phyloP scores from a whole-genome alignment of 2,113 vertebrate genomes.

The Cottus gobio region DNA sequence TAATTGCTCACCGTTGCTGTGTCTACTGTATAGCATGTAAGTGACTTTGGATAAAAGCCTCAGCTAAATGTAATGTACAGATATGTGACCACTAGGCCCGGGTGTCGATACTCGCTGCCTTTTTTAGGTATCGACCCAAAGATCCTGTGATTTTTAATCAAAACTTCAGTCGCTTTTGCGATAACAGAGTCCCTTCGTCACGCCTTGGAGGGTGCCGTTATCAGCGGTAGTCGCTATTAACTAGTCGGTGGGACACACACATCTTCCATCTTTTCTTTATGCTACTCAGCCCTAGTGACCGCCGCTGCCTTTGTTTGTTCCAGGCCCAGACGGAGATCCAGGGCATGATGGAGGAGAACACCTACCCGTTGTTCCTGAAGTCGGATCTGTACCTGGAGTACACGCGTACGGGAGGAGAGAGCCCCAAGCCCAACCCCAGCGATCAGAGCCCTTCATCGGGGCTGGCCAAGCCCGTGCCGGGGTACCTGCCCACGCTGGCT shows the following conservation, averaged over 20 bases:
- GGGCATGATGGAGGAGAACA: conserved; percentile 93
- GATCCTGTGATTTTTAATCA: no score
- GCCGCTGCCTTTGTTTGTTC: background rate
- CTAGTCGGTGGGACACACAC: background rate
- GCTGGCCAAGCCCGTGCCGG: conserved; percentile 86
- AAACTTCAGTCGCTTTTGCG: no score
- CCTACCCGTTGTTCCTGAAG: conserved; percentile 97
- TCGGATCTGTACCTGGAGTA: conserved; percentile 96
- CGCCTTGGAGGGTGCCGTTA: background rate
- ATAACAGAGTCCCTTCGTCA: background rate
- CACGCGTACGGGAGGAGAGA: conserved; percentile 92
- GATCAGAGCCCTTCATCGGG: conserved; percentile 92
- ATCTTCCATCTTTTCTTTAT: background rate
- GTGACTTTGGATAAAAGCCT: no score
- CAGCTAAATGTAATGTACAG: no score
- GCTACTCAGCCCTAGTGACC: background rate
- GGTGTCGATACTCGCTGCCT: no score
- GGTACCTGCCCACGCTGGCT: conserved; percentile 91
- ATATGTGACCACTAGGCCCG: conserved; percentile 3
- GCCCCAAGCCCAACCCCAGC: conserved; percentile 89
- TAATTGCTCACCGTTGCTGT: no score
- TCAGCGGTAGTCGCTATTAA: background rate
- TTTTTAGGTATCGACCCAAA: no score
- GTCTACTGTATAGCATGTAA: no score
- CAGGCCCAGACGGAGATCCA: conserved; percentile 97